Evolutionary conservation across 2,113 vertebrate genomes (phyloP), one percentile per base, ranked within the genome.

Genomic region (Ciconia stormi): DNA sequence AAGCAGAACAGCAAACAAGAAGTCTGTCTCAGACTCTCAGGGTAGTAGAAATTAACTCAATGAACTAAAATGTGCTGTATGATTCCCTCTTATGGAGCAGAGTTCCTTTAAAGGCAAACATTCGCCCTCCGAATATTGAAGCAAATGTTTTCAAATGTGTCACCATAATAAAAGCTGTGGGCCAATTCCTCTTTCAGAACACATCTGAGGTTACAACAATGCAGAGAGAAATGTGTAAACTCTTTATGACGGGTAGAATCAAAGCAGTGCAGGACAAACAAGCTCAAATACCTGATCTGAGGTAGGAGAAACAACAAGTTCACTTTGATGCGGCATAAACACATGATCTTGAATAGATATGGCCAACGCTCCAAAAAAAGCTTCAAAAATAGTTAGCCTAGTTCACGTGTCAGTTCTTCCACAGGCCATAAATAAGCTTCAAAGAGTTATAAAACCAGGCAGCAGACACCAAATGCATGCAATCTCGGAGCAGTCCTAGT

Each of bases 361-460:
- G 36, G 8, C 16, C 66, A 90, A 59, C 16, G 32, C 16, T 83
- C 59, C 7, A 59, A 73, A 91, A 92, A 93, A 85, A 59, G 5
- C 32, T 90, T 83, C 66, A 93, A 66, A 91, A 97, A 93, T 90
- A 58, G 77, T 80, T 79, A 92, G 40, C 62, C 53, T 79, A 42
- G 44, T 95, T 94, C 65, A 58, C 66, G 46, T 56, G 73, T 85
- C 92, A 90, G 36, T 47, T 73, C 49, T 94, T 86, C 82, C 73
- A 87, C 55, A 62, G 80, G 67, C 38, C 56, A 47, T 78, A 95
- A 84, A 87, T 88, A 96, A 87, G 40, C 71, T 94, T 77, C 92
- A 96, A 95, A 93, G 83, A 80, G 76, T 84, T 93, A 80, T 30
- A 87, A 94, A 95, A 78, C 34, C 53, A n/a, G 61, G 53, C 59